Evolutionary conservation across 1,140 invertebrate species (phyloP), one percentile per base, ranked within the genome.

Genomic region (Anoplolepis gracilipes): DNA sequence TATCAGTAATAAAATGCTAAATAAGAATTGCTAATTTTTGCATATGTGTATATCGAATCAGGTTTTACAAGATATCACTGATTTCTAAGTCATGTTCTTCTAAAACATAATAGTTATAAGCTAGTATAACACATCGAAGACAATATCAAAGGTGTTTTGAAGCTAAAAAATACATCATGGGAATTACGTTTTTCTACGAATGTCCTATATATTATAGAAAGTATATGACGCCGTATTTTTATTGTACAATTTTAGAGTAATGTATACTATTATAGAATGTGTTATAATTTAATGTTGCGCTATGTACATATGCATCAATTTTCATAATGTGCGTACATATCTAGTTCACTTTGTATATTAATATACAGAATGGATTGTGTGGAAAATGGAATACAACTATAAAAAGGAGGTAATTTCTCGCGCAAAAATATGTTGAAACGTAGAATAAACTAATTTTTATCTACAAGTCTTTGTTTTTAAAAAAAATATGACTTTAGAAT

Each of bases 91-190:
- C 76, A 62, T 22, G 30, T 53, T 72, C 19, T 69, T 76, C 55
- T 87, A 85, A 61, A 89, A 89, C 33, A 76, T 79, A 85, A 70
- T 76, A 86, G 64, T 73, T 49, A 61, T 89, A 89, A 90, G 77
- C 78, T 88, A 88, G 79, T 42, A 57, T 89, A 90, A 90, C 70
- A 90, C 88, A 90, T 87, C 72, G 85, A 91, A 89, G 87, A 91
- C 87, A 91, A 91, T 88, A 89, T 90, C 4, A 30, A 82, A 46
- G 28, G 57, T 88, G 55, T 36, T 81, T 90, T n/a, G 55, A 88
- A 79, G 62, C 79, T n/a, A n/a, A 82, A 53, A 87, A 88, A 72
- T 59, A 70, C 78, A 75, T 87, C 64, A 85, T 87, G 25, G 30
- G n/a, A n/a, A n/a, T 86, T 90, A 67, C 76, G 69, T 87, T 90